Evolutionary conservation across 2,113 vertebrate genomes (phyloP).

Genomic region (Cryptomyrus ogoouensis): DNA sequence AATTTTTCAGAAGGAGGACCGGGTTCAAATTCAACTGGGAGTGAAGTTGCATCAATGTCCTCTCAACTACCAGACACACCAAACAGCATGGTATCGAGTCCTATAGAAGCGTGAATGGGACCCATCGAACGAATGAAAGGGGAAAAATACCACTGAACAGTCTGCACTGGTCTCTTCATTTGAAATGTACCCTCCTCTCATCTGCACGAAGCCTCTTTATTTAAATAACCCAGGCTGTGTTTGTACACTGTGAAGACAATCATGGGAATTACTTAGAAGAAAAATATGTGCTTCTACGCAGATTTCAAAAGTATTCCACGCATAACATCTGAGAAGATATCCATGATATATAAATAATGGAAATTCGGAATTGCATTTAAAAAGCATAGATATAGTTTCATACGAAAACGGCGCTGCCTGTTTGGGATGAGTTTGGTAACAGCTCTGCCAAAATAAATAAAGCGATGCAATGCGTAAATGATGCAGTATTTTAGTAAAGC

Average conservation of each 20-base stretch:
- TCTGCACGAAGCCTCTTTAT: conserved; percentile 74
- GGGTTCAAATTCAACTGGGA: conserved; percentile 94
- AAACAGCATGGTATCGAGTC: conserved; percentile 99
- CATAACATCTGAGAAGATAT: conserved; percentile 49
- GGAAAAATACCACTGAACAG: background rate
- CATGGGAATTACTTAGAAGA: conserved; percentile 73
- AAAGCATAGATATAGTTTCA: conserved; percentile 52
- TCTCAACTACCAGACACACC: conserved; percentile 97
- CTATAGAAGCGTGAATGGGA: conserved; percentile 87
- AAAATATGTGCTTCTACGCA: conserved; percentile 30
- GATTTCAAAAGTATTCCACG: conserved; percentile 55
- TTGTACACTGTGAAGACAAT: conserved; percentile 99
- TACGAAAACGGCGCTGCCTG: conserved; percentile 71
- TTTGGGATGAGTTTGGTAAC: conserved; percentile 52
- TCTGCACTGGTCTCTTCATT: conserved; percentile 23
- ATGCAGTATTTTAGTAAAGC: conserved; percentile 51
- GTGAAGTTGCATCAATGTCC: conserved; percentile 97
- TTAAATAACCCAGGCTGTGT: conserved; percentile 72
- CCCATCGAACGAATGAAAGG: background rate
- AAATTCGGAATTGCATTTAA: conserved; percentile 51
- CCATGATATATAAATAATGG: conserved; percentile 57
- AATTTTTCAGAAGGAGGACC: conserved; percentile 97
- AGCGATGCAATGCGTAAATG: conserved; percentile 13
- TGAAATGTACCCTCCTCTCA: conserved; percentile 54
- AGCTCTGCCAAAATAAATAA: conserved; percentile 72